A percentile compares a stretch with the other conserved stretches of the same genome.
phyloP scores from a whole-genome alignment of 2,113 vertebrate genomes.

The Manacus vitellinus region DNA sequence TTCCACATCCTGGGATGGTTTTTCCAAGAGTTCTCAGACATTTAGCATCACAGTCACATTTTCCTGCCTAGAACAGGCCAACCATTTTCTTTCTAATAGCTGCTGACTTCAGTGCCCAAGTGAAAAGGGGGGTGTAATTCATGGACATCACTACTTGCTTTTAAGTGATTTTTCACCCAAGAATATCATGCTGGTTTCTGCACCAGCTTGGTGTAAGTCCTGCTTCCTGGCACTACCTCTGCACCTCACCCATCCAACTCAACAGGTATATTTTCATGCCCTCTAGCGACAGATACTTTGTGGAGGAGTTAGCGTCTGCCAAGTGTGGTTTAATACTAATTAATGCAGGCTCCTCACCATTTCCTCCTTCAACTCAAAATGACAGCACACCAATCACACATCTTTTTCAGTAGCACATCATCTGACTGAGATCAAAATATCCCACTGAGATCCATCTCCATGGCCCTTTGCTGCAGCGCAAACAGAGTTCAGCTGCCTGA shows the following conservation, averaged over 20 bases:
- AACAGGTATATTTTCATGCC: neutral
- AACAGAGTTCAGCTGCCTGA: neutral
- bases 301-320: neutral
- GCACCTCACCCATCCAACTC: neutral
- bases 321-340: neutral
- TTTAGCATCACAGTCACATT: neutral
- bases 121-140: neutral
- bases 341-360: neutral
- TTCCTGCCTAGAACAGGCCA: neutral
- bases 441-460: neutral
- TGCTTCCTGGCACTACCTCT: neutral
- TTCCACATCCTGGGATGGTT: neutral
- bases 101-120: neutral
- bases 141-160: neutral
- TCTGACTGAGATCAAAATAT: neutral
- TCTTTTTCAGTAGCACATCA: neutral
- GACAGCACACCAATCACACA: neutral
- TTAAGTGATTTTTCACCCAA: neutral
- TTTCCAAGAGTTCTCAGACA: neutral
- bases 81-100: neutral
- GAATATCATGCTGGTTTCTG: neutral
- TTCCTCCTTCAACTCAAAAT: constrained; percentile 6
- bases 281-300: constrained; percentile 4
- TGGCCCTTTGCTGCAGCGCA: neutral
- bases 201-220: neutral